Percentiles rank a stretch among this genome's conserved stretches.
These are phyloP conservation scores for Apolygus lucorum DNA, from an alignment of 1,140 invertebrate species.

Conservation along the genomic window DNA sequence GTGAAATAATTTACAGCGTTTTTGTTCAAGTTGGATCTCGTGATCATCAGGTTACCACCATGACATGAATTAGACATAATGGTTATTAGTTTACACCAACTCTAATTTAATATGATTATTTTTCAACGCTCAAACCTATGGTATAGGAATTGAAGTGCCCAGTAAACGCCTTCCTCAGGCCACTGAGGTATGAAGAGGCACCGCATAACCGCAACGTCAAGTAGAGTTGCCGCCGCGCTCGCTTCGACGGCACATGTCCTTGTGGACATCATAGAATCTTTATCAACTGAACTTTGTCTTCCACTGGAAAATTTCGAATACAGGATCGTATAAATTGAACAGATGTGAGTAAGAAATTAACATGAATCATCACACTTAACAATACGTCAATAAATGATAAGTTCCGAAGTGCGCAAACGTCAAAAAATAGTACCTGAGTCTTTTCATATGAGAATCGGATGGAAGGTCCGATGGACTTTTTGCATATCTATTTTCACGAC, in stretches of 20 bases:
- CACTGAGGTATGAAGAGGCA: slow-evolving; percentile 96
- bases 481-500: slow-evolving; percentile 15
- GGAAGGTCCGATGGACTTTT: slow-evolving; percentile 27
- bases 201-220: slow-evolving; percentile 90
- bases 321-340: slow-evolving; percentile 32
- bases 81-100: too few species aligned
- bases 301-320: slow-evolving; percentile 39
- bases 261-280: slow-evolving; percentile 39
- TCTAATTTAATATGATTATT: too few species aligned
- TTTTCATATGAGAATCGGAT: slow-evolving; percentile 11
- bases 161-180: slow-evolving; percentile 95
- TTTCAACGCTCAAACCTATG: slow-evolving; percentile 57
- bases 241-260: slow-evolving; percentile 24
- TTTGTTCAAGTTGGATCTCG: too few species aligned
- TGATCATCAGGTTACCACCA: too few species aligned
- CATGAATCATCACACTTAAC: too few species aligned
- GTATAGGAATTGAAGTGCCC: slow-evolving; percentile 90
- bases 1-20: too few species aligned
- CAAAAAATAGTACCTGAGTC: slow-evolving; percentile 6
- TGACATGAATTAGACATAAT: too few species aligned
- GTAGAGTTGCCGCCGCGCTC: slow-evolving; percentile 78
- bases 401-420: neutral
- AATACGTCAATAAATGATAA: too few species aligned
- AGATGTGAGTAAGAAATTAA: too few species aligned
- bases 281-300: slow-evolving; percentile 41